Evolutionary conservation across 2,113 vertebrate species (phyloP), one percentile per base, ranked within the genome.

Genomic region (Calyptomena viridis): DNA sequence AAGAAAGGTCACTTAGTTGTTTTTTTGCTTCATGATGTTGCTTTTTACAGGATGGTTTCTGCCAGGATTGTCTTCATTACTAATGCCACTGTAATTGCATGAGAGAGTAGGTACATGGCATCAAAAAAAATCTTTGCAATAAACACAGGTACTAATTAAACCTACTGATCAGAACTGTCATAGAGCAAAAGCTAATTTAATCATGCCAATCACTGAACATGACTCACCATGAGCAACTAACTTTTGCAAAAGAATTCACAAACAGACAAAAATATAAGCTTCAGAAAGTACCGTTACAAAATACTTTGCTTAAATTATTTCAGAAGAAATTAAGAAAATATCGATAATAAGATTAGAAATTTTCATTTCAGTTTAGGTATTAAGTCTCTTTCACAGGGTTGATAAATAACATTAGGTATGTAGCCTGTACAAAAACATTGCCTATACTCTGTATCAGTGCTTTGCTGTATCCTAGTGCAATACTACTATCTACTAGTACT

Each of bases 61-160:
- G 35, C 33, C 63, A 33, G 33, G 39, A 31, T 64, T 11, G 0
- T 60, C 44, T 87, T 91, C 27, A 19, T 82, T 68, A 68, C 35
- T 69, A 75, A 56, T 63, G 27, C 14, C 27, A n/a, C 53, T 84
- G 46, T 67, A 77, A 89, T 71, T 78, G 33, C 35, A 83, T 3
- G 7, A 35, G 31, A 71, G 19, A 64, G 8, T 68, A 86, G 80
- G 66, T 42, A 88, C 47, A 55, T 13, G 91, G 10, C 28, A 90
- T 78, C 49, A 95, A 90, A 89, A 66, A 60, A 81, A 78, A 94
- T n/a, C 40, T 58, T 67, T 71, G 42, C 58, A 73, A 73, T 53
- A 89, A 95, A 55, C 46, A 52, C 24, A 72, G n/a, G 31, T 79
- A 88, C 44, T 96, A 95, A 93, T 95, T 94, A 74, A 93, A 75